A percentile compares a stretch with the other conserved stretches of the same genome.
Evolutionary conservation across 1,140 invertebrate genomes (phyloP).

Genomic region (Drosophila malerkotliana): DNA sequence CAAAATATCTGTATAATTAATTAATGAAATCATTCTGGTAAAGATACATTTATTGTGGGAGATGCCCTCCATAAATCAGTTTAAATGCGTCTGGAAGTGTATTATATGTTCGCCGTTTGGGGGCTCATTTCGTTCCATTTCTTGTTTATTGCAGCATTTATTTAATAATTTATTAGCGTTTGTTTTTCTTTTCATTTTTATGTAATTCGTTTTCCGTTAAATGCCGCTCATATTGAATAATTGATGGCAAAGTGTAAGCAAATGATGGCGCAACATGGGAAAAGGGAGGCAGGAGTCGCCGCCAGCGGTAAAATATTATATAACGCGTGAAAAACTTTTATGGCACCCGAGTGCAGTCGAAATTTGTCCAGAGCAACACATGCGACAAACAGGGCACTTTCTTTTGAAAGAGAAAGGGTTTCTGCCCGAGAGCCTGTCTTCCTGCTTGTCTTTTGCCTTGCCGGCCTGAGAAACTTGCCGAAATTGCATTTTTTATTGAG

Average conservation of each 20-base stretch:
- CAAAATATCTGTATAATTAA: background rate
- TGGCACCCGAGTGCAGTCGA: slow-evolving; percentile 60
- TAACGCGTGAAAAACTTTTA: slow-evolving; percentile 72
- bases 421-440: slow-evolving; percentile 21
- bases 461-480: slow-evolving; percentile 64
- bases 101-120: slow-evolving; percentile 6
- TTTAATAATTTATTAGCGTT: slow-evolving; percentile 72
- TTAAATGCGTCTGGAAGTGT: slow-evolving; percentile 14
- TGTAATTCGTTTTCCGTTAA: slow-evolving; percentile 58
- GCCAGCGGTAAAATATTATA: slow-evolving; percentile 41
- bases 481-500: slow-evolving; percentile 73
- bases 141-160: slow-evolving; percentile 66
- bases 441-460: background rate
- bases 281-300: slow-evolving; percentile 27
- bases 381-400: slow-evolving; percentile 50
- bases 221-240: slow-evolving; percentile 66
- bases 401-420: slow-evolving; percentile 83
- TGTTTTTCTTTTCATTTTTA: slow-evolving; percentile 56
- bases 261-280: slow-evolving; percentile 56
- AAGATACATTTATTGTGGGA: background rate
- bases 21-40: background rate
- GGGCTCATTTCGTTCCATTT: slow-evolving; percentile 1
- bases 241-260: slow-evolving; percentile 68
- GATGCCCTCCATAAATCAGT: background rate
- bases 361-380: slow-evolving; percentile 47